Base-by-base conservation (phyloP, 2,113 vertebrate species). In the Glaucomys volans region DNA sequence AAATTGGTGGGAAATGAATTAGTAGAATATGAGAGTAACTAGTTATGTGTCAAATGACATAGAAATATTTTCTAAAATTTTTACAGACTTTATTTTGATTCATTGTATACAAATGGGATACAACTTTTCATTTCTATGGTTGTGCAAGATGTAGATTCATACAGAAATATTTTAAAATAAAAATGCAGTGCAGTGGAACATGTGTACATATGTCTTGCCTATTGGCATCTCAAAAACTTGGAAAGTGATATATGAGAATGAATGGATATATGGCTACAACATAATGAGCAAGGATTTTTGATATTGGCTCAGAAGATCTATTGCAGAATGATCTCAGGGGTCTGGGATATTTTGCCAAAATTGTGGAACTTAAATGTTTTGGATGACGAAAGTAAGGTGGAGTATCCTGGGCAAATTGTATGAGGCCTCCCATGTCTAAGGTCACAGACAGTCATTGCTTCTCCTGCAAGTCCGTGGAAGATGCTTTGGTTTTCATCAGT, bases 91-190 rank as follows among this genome's bases (percentile, higher is more conserved):
- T n/a, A n/a, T n/a, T n/a, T n/a, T n/a, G n/a, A n/a, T n/a, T n/a
- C n/a, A n/a, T n/a, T n/a, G n/a, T n/a, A n/a, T n/a, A n/a, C n/a
- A n/a, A n/a, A n/a, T n/a, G n/a, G n/a, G n/a, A n/a, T n/a, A n/a
- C n/a, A n/a, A n/a, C n/a, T n/a, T n/a, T n/a, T n/a, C n/a, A n/a
- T n/a, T n/a, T n/a, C n/a, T n/a, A n/a, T n/a, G n/a, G n/a, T n/a
- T n/a, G n/a, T n/a, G n/a, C n/a, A n/a, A n/a, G n/a, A n/a, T n/a
- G n/a, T n/a, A n/a, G n/a, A n/a, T n/a, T n/a, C n/a, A n/a, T n/a
- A n/a, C n/a, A n/a, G n/a, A n/a, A n/a, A 50, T 18, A 67, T 28
- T 90, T 85, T 50, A 87, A 83, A 91, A 71, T 66, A 66, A 79
- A 88, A 79, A 69, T 64, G 6, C 67, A 84, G 18, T 42, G 9